Evolutionary conservation across 1,140 invertebrate species (phyloP).

Genomic region (Dryas iulia): DNA sequence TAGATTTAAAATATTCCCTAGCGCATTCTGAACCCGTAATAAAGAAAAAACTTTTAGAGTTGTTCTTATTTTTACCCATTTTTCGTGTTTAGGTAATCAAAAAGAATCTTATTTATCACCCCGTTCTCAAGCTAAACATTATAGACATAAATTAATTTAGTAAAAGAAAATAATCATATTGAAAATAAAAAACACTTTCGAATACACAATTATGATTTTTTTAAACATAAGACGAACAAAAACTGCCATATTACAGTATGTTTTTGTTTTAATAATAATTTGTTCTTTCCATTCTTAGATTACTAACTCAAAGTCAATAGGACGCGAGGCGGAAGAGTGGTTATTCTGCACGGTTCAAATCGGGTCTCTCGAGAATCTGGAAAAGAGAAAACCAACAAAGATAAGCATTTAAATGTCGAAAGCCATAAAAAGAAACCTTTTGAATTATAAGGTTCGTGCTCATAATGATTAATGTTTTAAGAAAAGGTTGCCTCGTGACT

Average conservation of each 20-base stretch:
- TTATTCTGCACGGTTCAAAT: conserved; percentile 34
- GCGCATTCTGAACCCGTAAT: background rate
- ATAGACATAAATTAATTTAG: background rate
- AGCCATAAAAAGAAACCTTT: conserved; percentile 28
- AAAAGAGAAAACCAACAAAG: conserved; percentile 35
- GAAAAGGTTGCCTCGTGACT: conserved; percentile 24
- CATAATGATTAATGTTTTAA: conserved; percentile 33
- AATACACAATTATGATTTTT: no score
- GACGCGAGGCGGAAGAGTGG: conserved; percentile 23
- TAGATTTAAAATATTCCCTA: background rate
- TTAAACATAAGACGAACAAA: background rate
- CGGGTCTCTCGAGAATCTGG: conserved; percentile 32
- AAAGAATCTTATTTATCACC: background rate
- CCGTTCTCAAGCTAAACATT: background rate
- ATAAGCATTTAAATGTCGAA: conserved; percentile 31
- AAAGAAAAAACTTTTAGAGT: background rate
- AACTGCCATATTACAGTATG: background rate
- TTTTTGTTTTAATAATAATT: background rate
- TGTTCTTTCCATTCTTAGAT: background rate
- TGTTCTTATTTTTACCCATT: background rate
- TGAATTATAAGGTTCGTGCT: conserved; percentile 31
- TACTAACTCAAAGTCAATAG: conserved; percentile 27
- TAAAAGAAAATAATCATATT: background rate
- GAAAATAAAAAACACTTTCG: no score
- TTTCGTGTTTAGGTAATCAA: background rate